phyloP scores from a whole-genome alignment of 1,140 invertebrate species.

The Lordiphosa collinella region DNA sequence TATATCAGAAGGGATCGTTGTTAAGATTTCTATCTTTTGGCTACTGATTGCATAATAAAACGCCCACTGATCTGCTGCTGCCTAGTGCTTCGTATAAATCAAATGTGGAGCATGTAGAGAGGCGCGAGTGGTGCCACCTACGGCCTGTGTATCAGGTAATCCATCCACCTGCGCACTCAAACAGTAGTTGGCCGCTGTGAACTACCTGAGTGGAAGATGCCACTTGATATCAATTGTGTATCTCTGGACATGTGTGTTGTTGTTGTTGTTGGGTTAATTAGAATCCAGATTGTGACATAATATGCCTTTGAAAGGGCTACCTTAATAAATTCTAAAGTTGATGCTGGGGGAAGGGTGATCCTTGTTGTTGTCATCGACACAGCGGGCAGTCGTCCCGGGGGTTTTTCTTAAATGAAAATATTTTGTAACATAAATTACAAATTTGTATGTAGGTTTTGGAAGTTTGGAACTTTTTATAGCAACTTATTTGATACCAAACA shows the following conservation, averaged over 20 bases:
- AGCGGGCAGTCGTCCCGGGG: slow-evolving; percentile 25
- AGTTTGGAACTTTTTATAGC: no score
- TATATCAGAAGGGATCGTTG: slow-evolving; percentile 26
- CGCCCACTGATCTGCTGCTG: slow-evolving; percentile 32
- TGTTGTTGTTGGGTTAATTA: slow-evolving; percentile 65
- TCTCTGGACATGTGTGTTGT: slow-evolving; percentile 1
- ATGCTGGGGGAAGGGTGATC: neutral
- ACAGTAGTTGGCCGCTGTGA: slow-evolving; percentile 14
- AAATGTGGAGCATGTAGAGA: slow-evolving; percentile 27
- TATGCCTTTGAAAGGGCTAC: slow-evolving; percentile 1
- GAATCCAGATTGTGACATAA: slow-evolving; percentile 27
- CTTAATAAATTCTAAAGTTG: slow-evolving; percentile 43
- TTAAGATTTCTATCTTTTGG: slow-evolving; percentile 40
- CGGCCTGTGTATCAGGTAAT: no score
- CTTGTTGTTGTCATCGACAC: slow-evolving; percentile 36
- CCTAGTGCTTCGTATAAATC: slow-evolving; percentile 55
- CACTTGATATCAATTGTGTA: slow-evolving; percentile 11
- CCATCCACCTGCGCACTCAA: slow-evolving; percentile 30
- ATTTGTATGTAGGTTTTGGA: slow-evolving; percentile 28
- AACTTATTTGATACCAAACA: no score
- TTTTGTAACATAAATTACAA: slow-evolving; percentile 68
- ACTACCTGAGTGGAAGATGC: slow-evolving; percentile 28
- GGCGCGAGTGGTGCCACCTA: slow-evolving; percentile 51
- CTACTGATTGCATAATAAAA: slow-evolving; percentile 77
- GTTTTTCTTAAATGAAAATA: slow-evolving; percentile 46